These are phyloP conservation scores for Germaria angustata DNA, from an alignment of 2,888 invertebrate species.

Conservation along the genomic window DNA sequence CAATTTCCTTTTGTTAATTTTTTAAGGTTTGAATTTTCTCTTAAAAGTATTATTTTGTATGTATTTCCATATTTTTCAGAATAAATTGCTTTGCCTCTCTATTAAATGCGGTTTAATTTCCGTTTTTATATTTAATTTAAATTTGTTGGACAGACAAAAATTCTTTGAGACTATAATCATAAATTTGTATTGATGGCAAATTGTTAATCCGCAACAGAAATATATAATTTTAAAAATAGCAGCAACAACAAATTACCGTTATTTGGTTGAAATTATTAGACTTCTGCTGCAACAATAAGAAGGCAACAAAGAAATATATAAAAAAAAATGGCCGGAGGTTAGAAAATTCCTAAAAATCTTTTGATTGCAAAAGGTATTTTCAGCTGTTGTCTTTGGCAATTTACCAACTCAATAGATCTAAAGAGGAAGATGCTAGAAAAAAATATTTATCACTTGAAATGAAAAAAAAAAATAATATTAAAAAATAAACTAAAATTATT, in stretches of 20 bases:
- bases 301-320: neutral
- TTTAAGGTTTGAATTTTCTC: neutral
- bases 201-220: slow-evolving; percentile 39
- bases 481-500: slow-evolving; percentile 35
- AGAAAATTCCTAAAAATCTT: slow-evolving; percentile 15
- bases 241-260: slow-evolving; percentile 35
- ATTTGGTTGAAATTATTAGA: slow-evolving; percentile 43
- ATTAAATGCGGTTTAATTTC: slow-evolving; percentile 50
- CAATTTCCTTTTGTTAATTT: too few species aligned
- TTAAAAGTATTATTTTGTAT: too few species aligned
- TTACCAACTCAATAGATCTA: slow-evolving; percentile 34
- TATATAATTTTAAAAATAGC: slow-evolving; percentile 29
- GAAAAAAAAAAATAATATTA: neutral
- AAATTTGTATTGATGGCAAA: slow-evolving; percentile 23
- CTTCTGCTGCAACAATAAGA: slow-evolving; percentile 9
- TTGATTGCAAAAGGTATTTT: neutral
- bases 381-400: slow-evolving; percentile 13
- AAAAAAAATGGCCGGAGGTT: neutral
- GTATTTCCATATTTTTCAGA: neutral
- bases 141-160: neutral
- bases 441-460: slow-evolving; percentile 40
- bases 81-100: neutral
- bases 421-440: slow-evolving; percentile 22
- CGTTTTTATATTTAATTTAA: slow-evolving; percentile 35
- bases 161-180: neutral